A percentile compares a stretch with the other conserved stretches of the same genome.
These are phyloP conservation scores for Muscina levida DNA, from an alignment of 2,888 invertebrate genomes.

Conservation along the genomic window DNA sequence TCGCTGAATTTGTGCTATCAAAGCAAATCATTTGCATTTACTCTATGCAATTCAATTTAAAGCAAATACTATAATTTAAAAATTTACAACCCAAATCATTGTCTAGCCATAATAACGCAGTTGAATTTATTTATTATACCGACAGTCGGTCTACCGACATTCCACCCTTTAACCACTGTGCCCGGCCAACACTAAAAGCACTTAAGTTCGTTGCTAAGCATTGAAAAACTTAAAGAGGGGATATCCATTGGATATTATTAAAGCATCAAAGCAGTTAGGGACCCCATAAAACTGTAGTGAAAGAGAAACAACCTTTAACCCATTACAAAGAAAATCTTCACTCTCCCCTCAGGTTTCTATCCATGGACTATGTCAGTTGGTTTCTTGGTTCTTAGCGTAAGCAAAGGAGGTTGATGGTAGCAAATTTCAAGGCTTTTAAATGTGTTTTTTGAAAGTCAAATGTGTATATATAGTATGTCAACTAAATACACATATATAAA, in stretches of 20 bases:
- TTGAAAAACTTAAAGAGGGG: constrained; percentile 18
- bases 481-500: neutral
- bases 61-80: no score
- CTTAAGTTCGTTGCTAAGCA: constrained; percentile 31
- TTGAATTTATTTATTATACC: constrained; percentile 21
- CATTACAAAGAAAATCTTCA: neutral
- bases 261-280: constrained; percentile 7
- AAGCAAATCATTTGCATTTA: no score
- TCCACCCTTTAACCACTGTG: constrained; percentile 18
- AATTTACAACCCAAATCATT: constrained; percentile 9
- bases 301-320: constrained; percentile 15
- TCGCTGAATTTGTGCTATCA: no score
- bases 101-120: constrained; percentile 6
- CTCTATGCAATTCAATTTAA: no score
- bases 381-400: neutral
- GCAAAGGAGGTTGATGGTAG: neutral
- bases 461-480: neutral
- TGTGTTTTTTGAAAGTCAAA: neutral
- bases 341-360: neutral
- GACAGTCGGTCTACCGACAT: no score
- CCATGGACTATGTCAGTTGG: neutral
- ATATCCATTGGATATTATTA: constrained; percentile 28
- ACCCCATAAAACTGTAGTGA: constrained; percentile 1
- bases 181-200: constrained; percentile 15
- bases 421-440: constrained; percentile 23